A percentile compares a stretch with the other conserved stretches of the same genome.
phyloP scores from a whole-genome alignment of 2,113 vertebrate species.

The Ramphastos sulfuratus region DNA sequence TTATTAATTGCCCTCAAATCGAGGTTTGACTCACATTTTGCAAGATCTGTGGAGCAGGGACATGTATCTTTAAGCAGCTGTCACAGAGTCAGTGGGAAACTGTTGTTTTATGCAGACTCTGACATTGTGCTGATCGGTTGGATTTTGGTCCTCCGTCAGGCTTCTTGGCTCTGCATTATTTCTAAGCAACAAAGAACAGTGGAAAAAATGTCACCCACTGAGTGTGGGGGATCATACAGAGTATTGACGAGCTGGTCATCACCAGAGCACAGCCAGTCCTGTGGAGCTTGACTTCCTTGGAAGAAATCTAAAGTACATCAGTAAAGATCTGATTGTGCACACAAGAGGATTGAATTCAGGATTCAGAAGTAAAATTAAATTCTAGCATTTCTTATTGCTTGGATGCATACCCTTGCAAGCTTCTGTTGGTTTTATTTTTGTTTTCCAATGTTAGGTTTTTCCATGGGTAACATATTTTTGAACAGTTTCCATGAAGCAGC shows the following conservation, averaged over 20 bases:
- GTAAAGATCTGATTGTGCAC: neutral
- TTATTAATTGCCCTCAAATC: neutral
- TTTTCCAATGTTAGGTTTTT: neutral
- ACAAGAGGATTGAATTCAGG: neutral
- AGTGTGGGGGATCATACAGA: neutral
- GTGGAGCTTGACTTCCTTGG: neutral
- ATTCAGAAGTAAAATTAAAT: neutral
- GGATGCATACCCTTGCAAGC: neutral
- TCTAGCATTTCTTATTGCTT: neutral
- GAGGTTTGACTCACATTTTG: neutral
- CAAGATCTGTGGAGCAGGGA: neutral
- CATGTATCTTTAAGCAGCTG: slow-evolving; percentile 6
- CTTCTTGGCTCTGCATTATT: neutral
- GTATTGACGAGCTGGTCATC: neutral
- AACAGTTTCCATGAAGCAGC: neutral
- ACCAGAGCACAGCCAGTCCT: neutral
- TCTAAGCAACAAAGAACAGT: neutral
- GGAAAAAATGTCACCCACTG: neutral
- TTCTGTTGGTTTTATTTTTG: neutral
- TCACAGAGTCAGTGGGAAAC: neutral
- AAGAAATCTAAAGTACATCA: neutral
- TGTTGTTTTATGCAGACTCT: neutral
- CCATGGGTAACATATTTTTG: neutral
- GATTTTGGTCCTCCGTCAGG: neutral
- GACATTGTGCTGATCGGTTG: neutral